These are phyloP conservation scores for Epizoanthus scotinus DNA, from an alignment of 92 coral and sea anemone genomes.

Conservation along the genomic window DNA sequence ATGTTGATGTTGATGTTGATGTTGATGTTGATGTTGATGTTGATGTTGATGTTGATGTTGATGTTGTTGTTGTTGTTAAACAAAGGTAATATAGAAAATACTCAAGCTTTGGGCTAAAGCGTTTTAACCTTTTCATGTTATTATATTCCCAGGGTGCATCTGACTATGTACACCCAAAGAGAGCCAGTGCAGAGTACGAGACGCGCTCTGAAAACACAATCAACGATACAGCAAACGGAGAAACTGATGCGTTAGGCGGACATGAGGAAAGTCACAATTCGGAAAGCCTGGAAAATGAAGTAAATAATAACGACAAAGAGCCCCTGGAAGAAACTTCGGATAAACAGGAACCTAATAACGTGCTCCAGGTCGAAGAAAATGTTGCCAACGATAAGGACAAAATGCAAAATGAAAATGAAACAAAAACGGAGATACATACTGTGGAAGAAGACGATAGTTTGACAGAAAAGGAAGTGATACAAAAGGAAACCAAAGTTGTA, in stretches of 20 bases:
- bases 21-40: too few species aligned
- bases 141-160: slow-evolving; percentile 2
- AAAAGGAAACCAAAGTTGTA: neutral
- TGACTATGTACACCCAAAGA: slow-evolving; percentile 19
- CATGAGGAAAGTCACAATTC: neutral
- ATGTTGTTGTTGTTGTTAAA: too few species aligned
- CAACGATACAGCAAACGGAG: neutral
- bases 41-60: too few species aligned
- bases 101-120: too few species aligned
- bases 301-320: slow-evolving; percentile 4
- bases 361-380: neutral
- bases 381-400: neutral
- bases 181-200: neutral
- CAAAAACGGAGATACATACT: neutral
- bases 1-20: too few species aligned
- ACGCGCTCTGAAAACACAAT: neutral
- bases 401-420: slow-evolving; percentile 1
- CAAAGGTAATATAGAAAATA: too few species aligned
- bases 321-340: neutral
- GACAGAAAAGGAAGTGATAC: neutral
- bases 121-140: neutral
- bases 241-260: neutral
- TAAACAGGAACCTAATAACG: neutral
- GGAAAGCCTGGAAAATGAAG: neutral
- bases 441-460: neutral